Percentiles rank a stretch among this genome's conserved stretches.
These are phyloP conservation scores for Hydractinia echinata DNA, from an alignment of 30 jellyfish, hydroid and myxozoan species.

Conservation along the genomic window DNA sequence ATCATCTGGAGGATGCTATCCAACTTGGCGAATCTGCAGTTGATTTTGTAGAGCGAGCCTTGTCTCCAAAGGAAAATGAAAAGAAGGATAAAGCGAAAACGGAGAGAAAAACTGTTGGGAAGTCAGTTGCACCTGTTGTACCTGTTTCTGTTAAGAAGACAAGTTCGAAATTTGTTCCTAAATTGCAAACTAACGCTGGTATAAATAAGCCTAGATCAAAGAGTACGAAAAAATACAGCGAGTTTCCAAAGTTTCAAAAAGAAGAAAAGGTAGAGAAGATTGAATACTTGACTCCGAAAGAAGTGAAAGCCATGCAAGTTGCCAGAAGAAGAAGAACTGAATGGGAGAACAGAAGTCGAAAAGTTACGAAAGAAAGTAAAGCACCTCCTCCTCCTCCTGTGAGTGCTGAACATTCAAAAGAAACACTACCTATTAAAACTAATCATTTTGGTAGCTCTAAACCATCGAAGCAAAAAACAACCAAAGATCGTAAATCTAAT, in stretches of 20 bases:
- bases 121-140: no score
- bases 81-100: no score
- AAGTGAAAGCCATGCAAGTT: slow-evolving; percentile 41
- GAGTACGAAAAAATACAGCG: not conserved
- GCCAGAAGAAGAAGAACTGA: slow-evolving; percentile 28
- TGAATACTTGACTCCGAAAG: slow-evolving; percentile 42
- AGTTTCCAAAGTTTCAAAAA: slow-evolving; percentile 11
- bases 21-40: slow-evolving; percentile 33
- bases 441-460: not conserved
- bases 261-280: slow-evolving; percentile 25
- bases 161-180: not conserved
- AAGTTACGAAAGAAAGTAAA: not conserved
- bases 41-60: slow-evolving; percentile 5
- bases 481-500: slow-evolving; percentile 7
- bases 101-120: no score
- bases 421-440: not conserved
- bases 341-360: slow-evolving; percentile 31
- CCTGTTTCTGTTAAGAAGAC: not conserved
- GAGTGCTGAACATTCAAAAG: not conserved
- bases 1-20: not conserved
- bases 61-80: no score
- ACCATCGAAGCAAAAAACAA: not conserved
- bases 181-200: not conserved
- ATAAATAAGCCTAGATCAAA: not conserved
- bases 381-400: not conserved